Percentiles rank a stretch among this genome's conserved stretches.
Conservation (phyloP, 2,797 vertebrate genomes). For the Mergus octosetaceus region DNA sequence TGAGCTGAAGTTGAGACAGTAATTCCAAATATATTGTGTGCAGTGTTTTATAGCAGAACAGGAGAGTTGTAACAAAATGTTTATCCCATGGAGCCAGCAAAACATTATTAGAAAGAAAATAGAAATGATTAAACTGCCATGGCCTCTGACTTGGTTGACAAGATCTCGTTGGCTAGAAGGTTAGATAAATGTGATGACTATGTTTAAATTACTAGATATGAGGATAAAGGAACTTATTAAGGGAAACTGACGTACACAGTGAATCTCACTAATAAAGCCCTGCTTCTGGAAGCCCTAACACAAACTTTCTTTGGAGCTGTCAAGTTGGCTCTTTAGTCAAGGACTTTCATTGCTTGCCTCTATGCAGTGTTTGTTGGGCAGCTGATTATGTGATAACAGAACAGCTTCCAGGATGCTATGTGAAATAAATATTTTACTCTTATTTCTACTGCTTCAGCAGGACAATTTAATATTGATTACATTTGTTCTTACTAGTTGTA, state of each 20-base stretch:
- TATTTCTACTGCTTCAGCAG: slow-evolving; percentile 28
- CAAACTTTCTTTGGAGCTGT: slow-evolving; percentile 31
- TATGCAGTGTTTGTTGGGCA: slow-evolving; percentile 17
- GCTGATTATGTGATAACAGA: slow-evolving; percentile 38
- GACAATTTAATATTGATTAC: background rate
- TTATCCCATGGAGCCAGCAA: background rate
- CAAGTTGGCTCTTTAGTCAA: slow-evolving; percentile 3
- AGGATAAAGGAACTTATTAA: background rate
- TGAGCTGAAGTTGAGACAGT: background rate
- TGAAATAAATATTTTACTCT: slow-evolving; percentile 32
- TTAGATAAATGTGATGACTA: background rate
- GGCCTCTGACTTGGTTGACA: background rate
- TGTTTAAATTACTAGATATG: background rate
- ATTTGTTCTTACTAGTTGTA: slow-evolving; percentile 39
- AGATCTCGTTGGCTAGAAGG: background rate
- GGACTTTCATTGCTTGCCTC: slow-evolving; percentile 42
- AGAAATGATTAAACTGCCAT: background rate
- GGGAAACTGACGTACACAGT: background rate
- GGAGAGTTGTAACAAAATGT: background rate
- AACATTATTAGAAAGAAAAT: background rate
- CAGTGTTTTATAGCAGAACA: background rate
- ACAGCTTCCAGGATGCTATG: background rate
- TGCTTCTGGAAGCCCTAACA: slow-evolving; percentile 23
- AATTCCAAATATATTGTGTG: background rate
- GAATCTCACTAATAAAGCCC: slow-evolving; percentile 9